A percentile compares a stretch with the other conserved stretches of the same genome.
Conservation (phyloP, 2,113 vertebrate genomes). For the Elaphurus davidianus region DNA sequence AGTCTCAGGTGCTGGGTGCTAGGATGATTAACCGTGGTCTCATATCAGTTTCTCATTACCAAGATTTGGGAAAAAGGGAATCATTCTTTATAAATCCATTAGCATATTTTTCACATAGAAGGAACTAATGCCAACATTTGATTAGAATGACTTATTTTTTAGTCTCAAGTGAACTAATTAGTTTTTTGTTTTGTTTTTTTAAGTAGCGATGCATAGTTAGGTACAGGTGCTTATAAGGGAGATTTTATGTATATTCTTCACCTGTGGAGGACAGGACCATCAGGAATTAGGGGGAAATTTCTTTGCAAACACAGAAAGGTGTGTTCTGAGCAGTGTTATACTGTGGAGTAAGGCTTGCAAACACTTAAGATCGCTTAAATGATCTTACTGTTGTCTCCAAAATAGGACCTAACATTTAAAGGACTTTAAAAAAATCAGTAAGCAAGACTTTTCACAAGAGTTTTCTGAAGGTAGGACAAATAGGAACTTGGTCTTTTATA, state of each 20-base stretch:
- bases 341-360: neutral
- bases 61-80: constrained; percentile 61
- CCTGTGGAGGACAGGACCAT: neutral
- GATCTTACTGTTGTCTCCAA: constrained; percentile 41
- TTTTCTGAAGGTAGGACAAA: constrained; percentile 52
- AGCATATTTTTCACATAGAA: neutral
- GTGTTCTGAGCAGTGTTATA: neutral
- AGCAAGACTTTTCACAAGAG: neutral
- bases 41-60: constrained; percentile 51
- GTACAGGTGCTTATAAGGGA: neutral
- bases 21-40: constrained; percentile 54
- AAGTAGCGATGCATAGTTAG: neutral
- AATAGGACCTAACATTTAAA: constrained; percentile 48
- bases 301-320: neutral
- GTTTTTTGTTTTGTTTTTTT: neutral
- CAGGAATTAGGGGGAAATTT: neutral
- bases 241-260: neutral
- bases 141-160: constrained; percentile 7
- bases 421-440: constrained; percentile 4
- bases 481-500: constrained; percentile 48
- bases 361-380: neutral
- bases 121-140: neutral
- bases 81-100: constrained; percentile 45
- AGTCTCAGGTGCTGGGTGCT: constrained; percentile 50
- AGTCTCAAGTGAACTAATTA: neutral